These are phyloP conservation scores for Procambarus virginalis DNA, from an alignment of 1,140 invertebrate genomes.

Conservation along the genomic window DNA sequence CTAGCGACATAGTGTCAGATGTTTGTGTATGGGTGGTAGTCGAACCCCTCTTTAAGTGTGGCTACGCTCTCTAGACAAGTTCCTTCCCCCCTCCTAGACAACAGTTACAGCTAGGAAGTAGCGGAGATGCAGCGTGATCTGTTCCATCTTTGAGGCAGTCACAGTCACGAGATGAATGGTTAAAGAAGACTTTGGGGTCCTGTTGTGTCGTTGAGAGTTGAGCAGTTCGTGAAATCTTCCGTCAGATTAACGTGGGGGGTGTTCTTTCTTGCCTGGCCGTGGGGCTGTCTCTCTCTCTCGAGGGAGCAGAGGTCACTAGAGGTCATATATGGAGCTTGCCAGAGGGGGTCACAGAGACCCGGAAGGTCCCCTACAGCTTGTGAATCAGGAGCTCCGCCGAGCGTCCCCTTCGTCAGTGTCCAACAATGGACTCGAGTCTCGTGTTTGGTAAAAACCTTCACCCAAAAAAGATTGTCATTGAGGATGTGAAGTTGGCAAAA, in stretches of 20 bases:
- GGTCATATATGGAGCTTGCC: neutral
- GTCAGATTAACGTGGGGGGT: neutral
- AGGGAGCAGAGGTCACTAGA: too few relatives aligned
- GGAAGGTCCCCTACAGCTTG: too few relatives aligned
- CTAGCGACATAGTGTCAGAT: slow-evolving; percentile 15
- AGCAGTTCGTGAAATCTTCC: neutral
- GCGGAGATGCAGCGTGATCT: too few relatives aligned
- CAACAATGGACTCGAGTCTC: neutral
- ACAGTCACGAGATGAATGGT: too few relatives aligned
- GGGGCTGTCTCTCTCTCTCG: too few relatives aligned
- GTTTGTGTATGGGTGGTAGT: neutral
- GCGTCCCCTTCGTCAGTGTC: neutral
- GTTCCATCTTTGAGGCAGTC: too few relatives aligned
- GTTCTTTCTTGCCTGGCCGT: too few relatives aligned
- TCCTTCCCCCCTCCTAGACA: too few relatives aligned
- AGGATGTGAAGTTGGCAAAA: neutral
- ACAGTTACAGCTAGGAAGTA: too few relatives aligned
- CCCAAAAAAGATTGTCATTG: neutral
- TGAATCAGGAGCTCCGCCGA: neutral
- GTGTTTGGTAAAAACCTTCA: neutral
- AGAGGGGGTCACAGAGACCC: neutral
- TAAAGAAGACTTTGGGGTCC: too few relatives aligned
- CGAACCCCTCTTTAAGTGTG: neutral
- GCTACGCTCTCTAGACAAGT: too few relatives aligned
- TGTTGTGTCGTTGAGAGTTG: neutral